phyloP scores from a whole-genome alignment of 2,797 vertebrate genomes.

The Meda fulgida region DNA sequence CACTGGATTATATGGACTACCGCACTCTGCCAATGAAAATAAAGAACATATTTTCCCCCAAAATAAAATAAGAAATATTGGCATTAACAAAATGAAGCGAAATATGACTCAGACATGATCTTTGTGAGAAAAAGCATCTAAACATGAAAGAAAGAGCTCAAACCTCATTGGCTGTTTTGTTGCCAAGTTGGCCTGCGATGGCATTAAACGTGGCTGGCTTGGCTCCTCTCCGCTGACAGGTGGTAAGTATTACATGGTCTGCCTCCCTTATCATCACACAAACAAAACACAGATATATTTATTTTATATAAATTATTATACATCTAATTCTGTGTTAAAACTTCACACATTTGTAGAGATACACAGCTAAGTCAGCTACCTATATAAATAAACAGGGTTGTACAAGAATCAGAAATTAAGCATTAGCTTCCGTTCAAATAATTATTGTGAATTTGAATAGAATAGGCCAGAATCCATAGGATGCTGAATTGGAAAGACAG shows the following conservation, averaged over 20 bases:
- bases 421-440: background rate
- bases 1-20: background rate
- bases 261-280: slow-evolving; percentile 81
- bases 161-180: slow-evolving; percentile 88
- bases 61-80: background rate
- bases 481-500: background rate
- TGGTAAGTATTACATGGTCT: slow-evolving; percentile 89
- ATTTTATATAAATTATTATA: background rate
- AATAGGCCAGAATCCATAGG: background rate
- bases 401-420: background rate
- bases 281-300: slow-evolving; percentile 7
- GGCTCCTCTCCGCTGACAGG: slow-evolving; percentile 89
- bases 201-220: slow-evolving; percentile 83
- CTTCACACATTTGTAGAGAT: background rate
- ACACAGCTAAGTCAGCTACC: background rate
- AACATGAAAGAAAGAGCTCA: slow-evolving; percentile 39
- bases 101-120: background rate
- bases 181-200: slow-evolving; percentile 84
- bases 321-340: background rate
- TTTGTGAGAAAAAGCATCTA: background rate
- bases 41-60: background rate
- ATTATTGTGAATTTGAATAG: background rate
- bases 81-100: background rate
- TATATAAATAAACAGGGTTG: background rate
- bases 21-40: background rate